Evolutionary conservation across 2,888 invertebrate genomes (phyloP).

Genomic region (Limenitis camilla): DNA sequence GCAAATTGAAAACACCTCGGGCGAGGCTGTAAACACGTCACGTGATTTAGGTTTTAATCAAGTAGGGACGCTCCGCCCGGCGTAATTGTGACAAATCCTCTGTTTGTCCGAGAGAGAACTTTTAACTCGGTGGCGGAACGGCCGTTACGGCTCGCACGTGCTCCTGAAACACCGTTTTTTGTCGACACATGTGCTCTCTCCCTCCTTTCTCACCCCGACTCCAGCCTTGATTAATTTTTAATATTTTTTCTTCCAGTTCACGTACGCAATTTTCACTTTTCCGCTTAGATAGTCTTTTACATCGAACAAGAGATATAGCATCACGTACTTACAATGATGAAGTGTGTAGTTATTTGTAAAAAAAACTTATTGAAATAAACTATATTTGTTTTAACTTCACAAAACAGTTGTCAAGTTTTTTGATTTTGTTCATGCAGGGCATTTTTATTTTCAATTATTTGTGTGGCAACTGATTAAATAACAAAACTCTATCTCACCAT

Average conservation of each 20-base stretch:
- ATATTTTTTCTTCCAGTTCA: slow-evolving; percentile 74
- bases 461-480: no score
- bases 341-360: no score
- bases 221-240: slow-evolving; percentile 71
- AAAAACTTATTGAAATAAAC: no score
- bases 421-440: no score
- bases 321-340: slow-evolving; percentile 29
- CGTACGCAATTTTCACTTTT: slow-evolving; percentile 74
- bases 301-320: slow-evolving; percentile 14
- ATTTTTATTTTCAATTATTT: no score
- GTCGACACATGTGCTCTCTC: slow-evolving; percentile 70
- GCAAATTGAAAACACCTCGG: slow-evolving; percentile 75
- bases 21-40: slow-evolving; percentile 74
- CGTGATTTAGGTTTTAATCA: slow-evolving; percentile 76
- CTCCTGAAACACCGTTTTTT: slow-evolving; percentile 66
- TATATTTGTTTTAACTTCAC: no score
- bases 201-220: slow-evolving; percentile 37
- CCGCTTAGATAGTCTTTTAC: slow-evolving; percentile 47
- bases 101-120: slow-evolving; percentile 74
- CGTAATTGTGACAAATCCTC: slow-evolving; percentile 76
- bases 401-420: no score
- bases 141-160: slow-evolving; percentile 70
- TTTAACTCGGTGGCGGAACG: slow-evolving; percentile 67
- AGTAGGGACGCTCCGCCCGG: slow-evolving; percentile 68
- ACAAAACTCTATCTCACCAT: no score